phyloP scores from a whole-genome alignment of 2,888 invertebrate genomes.

The Tetragnatha montana region DNA sequence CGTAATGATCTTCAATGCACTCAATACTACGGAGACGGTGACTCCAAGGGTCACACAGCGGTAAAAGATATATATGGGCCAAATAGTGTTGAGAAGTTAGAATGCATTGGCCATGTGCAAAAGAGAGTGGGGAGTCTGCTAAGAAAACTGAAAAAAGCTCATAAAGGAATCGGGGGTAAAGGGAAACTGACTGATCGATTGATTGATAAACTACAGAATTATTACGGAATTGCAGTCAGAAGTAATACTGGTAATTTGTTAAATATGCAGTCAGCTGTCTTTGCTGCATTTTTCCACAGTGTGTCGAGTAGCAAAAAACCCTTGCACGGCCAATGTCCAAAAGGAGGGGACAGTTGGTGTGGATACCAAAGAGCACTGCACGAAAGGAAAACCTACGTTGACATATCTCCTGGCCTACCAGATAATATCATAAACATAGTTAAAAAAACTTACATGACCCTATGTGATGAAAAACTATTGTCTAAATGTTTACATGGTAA shows the following conservation, averaged over 20 bases:
- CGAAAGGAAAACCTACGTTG: background rate
- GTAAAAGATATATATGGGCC: constrained; percentile 17
- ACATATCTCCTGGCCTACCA: constrained; percentile 13
- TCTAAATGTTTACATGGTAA: constrained; percentile 27
- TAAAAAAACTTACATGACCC: constrained; percentile 8
- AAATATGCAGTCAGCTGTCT: background rate
- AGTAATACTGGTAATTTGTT: background rate
- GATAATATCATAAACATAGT: background rate
- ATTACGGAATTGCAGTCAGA: constrained; percentile 31
- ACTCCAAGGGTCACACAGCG: constrained; percentile 4
- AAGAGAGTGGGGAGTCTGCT: background rate
- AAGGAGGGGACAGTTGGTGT: constrained; percentile 26
- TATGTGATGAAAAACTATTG: constrained; percentile 31
- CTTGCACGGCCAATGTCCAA: constrained; percentile 28
- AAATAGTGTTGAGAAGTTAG: constrained; percentile 6
- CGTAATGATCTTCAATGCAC: background rate
- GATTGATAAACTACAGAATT: constrained; percentile 36
- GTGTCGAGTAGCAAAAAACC: background rate
- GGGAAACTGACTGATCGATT: constrained; percentile 26
- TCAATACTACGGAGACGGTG: constrained; percentile 24
- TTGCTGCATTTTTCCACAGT: constrained; percentile 13
- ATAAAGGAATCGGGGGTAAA: background rate
- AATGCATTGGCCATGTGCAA: constrained; percentile 19
- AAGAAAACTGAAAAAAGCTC: background rate
- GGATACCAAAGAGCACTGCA: background rate